Evolutionary conservation across 2,113 vertebrate species (phyloP).

Genomic region (Paradisaea rubra): DNA sequence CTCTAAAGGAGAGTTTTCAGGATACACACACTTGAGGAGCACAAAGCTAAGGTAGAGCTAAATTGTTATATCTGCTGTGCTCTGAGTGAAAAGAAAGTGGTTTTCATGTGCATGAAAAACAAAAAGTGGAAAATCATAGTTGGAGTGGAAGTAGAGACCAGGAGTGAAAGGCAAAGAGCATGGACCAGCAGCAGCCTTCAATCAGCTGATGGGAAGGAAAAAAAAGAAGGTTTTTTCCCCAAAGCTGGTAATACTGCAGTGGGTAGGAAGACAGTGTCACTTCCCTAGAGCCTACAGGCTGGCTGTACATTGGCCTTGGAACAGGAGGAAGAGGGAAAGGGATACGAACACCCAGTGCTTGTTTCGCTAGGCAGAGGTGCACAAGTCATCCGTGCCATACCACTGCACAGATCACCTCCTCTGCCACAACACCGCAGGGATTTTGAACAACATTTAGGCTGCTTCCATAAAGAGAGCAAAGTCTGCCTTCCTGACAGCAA

Average conservation of each 20-base stretch:
- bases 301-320: not conserved
- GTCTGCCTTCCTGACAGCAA: not conserved
- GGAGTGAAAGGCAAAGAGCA: not conserved
- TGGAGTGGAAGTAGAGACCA: not conserved
- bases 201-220: not conserved
- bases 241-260: rapidly evolving
- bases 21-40: not conserved
- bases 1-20: not conserved
- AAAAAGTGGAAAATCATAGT: not conserved
- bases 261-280: not conserved
- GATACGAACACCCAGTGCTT: rapidly evolving
- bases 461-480: not conserved
- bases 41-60: not conserved
- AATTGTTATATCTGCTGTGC: not conserved
- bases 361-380: not conserved
- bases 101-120: not conserved
- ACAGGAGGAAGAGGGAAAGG: not conserved
- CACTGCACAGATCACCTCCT: not conserved
- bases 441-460: not conserved
- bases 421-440: not conserved
- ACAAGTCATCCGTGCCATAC: not conserved
- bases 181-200: not conserved
- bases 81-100: not conserved
- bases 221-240: not conserved
- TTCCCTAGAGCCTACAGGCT: not conserved